A percentile compares a stretch with the other conserved stretches of the same genome.
Evolutionary conservation across 2,113 vertebrate species (phyloP).

Genomic region (Strix aluco): DNA sequence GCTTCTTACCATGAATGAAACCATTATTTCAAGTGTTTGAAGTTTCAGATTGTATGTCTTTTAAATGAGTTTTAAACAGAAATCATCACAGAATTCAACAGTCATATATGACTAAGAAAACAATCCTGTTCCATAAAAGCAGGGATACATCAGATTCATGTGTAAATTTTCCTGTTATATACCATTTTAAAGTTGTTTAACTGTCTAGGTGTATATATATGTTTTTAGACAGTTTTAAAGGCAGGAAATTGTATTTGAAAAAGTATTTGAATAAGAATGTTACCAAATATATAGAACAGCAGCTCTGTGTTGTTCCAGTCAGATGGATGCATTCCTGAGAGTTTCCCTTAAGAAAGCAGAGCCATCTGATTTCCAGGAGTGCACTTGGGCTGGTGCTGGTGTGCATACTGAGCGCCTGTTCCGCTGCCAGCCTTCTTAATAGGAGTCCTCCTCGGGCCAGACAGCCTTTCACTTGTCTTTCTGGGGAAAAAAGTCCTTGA

Average conservation of each 20-base stretch:
- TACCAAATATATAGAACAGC: background rate
- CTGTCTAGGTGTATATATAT: background rate
- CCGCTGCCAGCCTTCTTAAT: background rate
- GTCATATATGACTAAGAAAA: constrained; percentile 16
- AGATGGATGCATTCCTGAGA: constrained; percentile 1
- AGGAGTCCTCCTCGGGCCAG: background rate
- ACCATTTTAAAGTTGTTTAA: constrained; percentile 4
- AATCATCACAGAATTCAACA: background rate
- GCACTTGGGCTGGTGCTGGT: background rate
- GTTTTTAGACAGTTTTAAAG: background rate
- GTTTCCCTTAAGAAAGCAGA: background rate
- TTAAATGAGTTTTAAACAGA: background rate
- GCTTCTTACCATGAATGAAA: background rate
- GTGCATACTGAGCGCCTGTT: background rate
- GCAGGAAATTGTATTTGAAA: constrained; percentile 47
- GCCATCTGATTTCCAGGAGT: background rate
- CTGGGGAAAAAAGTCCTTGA: background rate
- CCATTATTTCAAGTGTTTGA: background rate
- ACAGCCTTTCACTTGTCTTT: background rate
- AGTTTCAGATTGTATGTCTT: background rate
- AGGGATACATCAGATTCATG: background rate
- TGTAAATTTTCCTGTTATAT: background rate
- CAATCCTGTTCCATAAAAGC: background rate
- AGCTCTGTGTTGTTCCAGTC: background rate
- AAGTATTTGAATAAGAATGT: constrained; percentile 22